These are phyloP conservation scores for Sardina pilchardus DNA, from an alignment of 2,113 vertebrate species.

Conservation along the genomic window DNA sequence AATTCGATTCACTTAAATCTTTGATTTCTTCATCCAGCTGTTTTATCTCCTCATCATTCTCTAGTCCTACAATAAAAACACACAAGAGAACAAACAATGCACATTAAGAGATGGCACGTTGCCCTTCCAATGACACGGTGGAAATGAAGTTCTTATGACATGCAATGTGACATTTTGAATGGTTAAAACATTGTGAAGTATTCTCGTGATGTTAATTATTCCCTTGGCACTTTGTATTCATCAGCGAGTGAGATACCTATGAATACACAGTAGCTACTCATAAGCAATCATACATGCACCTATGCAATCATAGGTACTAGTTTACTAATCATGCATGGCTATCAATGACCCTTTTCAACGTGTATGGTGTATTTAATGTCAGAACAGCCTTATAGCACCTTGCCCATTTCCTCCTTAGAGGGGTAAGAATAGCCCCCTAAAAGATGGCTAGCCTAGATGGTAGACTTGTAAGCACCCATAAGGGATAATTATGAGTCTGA, in stretches of 20 bases:
- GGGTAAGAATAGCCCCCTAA: neutral
- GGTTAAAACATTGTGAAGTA: neutral
- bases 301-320: neutral
- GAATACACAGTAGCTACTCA: neutral
- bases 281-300: neutral
- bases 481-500: slow-evolving; percentile 31
- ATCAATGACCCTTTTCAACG: neutral
- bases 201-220: neutral
- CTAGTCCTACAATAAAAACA: slow-evolving; percentile 78
- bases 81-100: neutral
- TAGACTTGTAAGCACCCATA: slow-evolving; percentile 9
- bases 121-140: neutral
- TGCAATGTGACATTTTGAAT: neutral
- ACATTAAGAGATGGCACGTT: neutral
- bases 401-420: neutral
- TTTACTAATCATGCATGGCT: neutral
- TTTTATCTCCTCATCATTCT: slow-evolving; percentile 97
- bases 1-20: slow-evolving; percentile 97
- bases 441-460: neutral
- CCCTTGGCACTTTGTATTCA: neutral
- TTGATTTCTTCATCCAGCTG: slow-evolving; percentile 99
- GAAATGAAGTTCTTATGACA: neutral
- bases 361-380: neutral
- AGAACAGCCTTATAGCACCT: neutral
- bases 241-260: neutral